Evolutionary conservation across 92 coral and sea anemone species (phyloP), one percentile per base, ranked within the genome.

Genomic region (Parazoanthus atlanticus): DNA sequence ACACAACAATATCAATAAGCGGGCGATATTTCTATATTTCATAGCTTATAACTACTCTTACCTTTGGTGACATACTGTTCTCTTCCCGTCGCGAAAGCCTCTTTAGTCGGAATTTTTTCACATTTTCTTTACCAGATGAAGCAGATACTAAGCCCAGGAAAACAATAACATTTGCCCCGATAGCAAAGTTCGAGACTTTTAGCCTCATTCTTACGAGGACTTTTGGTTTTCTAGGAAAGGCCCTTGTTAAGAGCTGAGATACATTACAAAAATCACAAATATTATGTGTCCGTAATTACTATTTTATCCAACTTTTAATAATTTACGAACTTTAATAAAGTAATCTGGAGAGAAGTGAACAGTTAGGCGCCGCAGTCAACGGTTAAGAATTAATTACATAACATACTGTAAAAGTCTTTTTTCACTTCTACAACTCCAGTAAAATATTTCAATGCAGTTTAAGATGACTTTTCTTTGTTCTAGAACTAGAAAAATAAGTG

Each of bases 231-330:
- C 28, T 30, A 47, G 36, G 64, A 43, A 84, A 84, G 40, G 23
- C 78, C 34, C 38, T 69, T 74, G 77, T 82, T 49, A 25, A 26
- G 77, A 41, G 64, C 41, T 26, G 66, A 30, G 65, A 84, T 84
- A 23, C 38, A 70, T 84, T 70, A 72, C 80, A 85, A 72, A 77
- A 78, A 76, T 78, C 82, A 86, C 85, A 86, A 78, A 21, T 82
- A 85, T 90, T 92, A 78, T 74, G 85, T 66, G 88, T 74, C 76
- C 11, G 49, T 43, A 76, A 91, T 92, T 88, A 95, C 91, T 93
- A 93, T 93, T 95, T 93, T 82, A 93, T 93, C 77, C 31, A 76
- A 82, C 89, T 74, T 82, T 91, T 49, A 86, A 92, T 91, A 88
- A 93, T 93, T 93, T 69, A 93, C 90, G 80, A 89, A 34, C 43